Conservation (phyloP, 2,113 vertebrate species). For the Oryctolagus cuniculus region DNA sequence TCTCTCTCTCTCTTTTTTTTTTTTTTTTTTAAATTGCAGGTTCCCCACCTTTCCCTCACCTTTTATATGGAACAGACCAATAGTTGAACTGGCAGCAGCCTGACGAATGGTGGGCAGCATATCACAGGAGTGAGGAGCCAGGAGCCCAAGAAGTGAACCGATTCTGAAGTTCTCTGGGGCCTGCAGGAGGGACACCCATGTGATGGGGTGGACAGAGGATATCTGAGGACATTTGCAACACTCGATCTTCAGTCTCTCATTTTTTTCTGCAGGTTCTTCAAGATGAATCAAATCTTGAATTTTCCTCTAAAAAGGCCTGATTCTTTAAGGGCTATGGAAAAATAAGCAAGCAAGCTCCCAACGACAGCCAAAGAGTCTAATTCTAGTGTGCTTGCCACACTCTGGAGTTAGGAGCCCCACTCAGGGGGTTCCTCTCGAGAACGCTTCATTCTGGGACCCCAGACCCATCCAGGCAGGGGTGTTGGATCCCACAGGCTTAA, state of each 20-base stretch:
- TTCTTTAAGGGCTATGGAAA: neutral
- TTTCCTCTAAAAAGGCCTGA: neutral
- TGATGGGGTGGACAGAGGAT: neutral
- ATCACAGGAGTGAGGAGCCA: constrained; percentile 80
- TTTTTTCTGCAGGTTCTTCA: neutral
- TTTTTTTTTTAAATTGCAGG: too few relatives aligned
- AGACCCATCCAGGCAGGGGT: neutral
- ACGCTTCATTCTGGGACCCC: neutral
- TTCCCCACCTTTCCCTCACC: constrained; percentile 59
- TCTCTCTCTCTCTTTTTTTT: too few relatives aligned
- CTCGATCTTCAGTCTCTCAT: neutral
- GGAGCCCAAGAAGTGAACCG: constrained; percentile 72
- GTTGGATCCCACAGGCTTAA: neutral
- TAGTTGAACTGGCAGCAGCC: constrained; percentile 39
- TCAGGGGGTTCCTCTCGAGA: neutral
- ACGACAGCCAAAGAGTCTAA: neutral
- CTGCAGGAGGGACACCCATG: neutral
- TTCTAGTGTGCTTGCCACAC: neutral
- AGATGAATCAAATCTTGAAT: neutral
- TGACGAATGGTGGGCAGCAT: constrained; percentile 72
- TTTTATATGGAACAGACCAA: constrained; percentile 75
- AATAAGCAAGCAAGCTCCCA: neutral
- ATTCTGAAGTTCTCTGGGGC: constrained; percentile 77
- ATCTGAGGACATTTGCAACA: neutral
- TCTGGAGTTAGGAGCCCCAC: neutral